Conservation (phyloP, 2,113 vertebrate species). For the Macaca fascicularis region T2T-MFA8v1.1 NC_088376.1:160256001-160256500, state of each 20-base stretch:
- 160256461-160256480: neutral
- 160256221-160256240: neutral
- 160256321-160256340: neutral
- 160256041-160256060: neutral
- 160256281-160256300: neutral
- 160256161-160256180: neutral
- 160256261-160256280: too few relatives aligned
- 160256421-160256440: neutral
- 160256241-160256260: neutral
- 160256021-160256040: neutral
- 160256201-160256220: neutral
- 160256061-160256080: neutral
- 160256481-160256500: neutral
- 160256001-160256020: neutral
- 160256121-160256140: neutral
- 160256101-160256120: neutral
- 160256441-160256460: neutral
- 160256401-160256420: conserved; percentile 11
- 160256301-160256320: neutral
- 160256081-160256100: fast-evolving
- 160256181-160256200: neutral
- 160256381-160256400: neutral
- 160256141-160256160: neutral
- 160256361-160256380: neutral
- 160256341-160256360: neutral